These are phyloP conservation scores for Calyptomena viridis DNA, from an alignment of 2,113 vertebrate species.

Conservation along the genomic window DNA sequence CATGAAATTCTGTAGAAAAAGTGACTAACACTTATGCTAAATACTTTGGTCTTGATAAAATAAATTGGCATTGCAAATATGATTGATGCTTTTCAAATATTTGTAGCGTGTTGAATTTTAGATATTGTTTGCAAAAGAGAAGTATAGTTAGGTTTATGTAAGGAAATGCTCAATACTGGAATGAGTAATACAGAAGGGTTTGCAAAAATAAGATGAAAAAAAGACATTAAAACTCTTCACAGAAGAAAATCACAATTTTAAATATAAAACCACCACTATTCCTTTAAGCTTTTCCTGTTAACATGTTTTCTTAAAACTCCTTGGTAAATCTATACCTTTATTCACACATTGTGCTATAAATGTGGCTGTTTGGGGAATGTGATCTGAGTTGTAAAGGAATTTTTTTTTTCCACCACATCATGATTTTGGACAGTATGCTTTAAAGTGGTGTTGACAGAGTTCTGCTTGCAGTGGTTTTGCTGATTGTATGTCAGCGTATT, in stretches of 20 bases:
- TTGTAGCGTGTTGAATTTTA: not conserved
- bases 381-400: not conserved
- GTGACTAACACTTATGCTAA: not conserved
- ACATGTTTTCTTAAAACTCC: not conserved
- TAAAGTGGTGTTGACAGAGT: not conserved
- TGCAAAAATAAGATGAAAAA: not conserved
- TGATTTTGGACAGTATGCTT: not conserved
- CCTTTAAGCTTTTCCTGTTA: not conserved
- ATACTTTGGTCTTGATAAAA: not conserved
- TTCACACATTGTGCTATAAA: not conserved
- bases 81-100: constrained; percentile 2
- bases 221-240: not conserved
- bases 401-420: not conserved
- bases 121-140: not conserved
- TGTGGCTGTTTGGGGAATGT: not conserved
- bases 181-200: not conserved
- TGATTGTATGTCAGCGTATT: not conserved
- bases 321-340: not conserved
- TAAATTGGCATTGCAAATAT: not conserved
- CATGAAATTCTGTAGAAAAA: not conserved
- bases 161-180: not conserved
- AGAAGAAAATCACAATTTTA: not conserved
- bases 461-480: not conserved
- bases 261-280: not conserved
- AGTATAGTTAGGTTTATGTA: not conserved